phyloP scores from a whole-genome alignment of 2,113 vertebrate genomes.

The Rissa tridactyla region DNA sequence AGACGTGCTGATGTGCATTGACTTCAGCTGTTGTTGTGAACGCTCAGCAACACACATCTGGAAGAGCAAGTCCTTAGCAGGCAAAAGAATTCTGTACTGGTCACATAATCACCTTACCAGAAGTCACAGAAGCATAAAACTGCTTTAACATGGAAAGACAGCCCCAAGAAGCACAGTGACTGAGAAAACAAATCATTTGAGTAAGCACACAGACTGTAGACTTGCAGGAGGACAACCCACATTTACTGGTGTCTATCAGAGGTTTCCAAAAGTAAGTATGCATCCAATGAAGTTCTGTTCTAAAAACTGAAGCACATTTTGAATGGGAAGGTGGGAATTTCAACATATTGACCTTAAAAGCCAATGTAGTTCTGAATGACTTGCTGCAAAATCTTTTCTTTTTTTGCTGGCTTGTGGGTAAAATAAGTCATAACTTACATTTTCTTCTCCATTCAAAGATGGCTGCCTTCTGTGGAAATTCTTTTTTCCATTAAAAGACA shows the following conservation, averaged over 20 bases:
- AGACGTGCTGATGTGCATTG: neutral
- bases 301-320: neutral
- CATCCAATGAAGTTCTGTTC: neutral
- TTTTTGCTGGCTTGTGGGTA: neutral
- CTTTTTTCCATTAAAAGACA: neutral
- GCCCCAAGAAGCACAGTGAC: neutral
- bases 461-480: neutral
- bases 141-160: neutral
- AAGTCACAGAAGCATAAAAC: neutral
- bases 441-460: neutral
- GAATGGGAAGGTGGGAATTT: neutral
- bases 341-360: neutral
- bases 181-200: neutral
- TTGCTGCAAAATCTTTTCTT: neutral
- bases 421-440: neutral
- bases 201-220: accelerated
- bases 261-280: accelerated
- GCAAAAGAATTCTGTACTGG: neutral
- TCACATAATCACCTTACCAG: neutral
- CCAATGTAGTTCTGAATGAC: neutral
- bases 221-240: neutral
- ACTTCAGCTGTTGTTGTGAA: neutral
- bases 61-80: neutral
- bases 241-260: neutral
- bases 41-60: neutral